Conservation (phyloP, 1,140 invertebrate species). For the Muscidifurax raptorellus region DNA sequence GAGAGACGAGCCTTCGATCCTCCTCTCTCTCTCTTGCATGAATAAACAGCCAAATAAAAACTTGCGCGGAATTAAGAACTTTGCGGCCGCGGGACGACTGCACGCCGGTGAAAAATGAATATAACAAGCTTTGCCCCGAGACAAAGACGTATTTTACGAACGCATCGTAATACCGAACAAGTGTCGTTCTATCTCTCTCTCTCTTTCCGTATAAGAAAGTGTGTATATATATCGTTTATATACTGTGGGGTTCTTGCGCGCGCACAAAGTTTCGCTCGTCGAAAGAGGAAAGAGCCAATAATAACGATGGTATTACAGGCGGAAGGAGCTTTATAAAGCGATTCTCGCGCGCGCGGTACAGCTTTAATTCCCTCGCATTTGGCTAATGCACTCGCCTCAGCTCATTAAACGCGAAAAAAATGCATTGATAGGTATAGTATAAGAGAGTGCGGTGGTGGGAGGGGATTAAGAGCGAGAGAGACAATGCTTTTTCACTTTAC, state of each 20-base stretch:
- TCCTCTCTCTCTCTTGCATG: not conserved
- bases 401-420: not conserved
- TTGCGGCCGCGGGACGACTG: not conserved
- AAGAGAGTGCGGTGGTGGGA: too few species aligned
- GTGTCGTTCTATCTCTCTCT: too few species aligned
- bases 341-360: not conserved
- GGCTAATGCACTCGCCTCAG: not conserved
- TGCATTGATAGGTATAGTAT: not conserved
- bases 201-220: not conserved
- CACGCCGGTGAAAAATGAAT: not conserved
- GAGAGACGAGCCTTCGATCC: not conserved
- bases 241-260: not conserved
- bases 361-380: not conserved
- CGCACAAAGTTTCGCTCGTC: not conserved
- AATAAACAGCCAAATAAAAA: constrained; percentile 2
- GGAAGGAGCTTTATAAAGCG: not conserved
- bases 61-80: not conserved
- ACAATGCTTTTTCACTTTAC: not conserved
- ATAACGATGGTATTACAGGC: not conserved
- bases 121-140: not conserved
- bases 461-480: not conserved
- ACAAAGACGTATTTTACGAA: not conserved
- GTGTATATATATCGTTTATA: not conserved
- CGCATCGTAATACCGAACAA: not conserved
- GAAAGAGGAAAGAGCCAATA: not conserved